A percentile compares a stretch with the other conserved stretches of the same genome.
These are phyloP conservation scores for Orchestes rusci DNA, from an alignment of 2,888 invertebrate genomes.

Conservation along the genomic window DNA sequence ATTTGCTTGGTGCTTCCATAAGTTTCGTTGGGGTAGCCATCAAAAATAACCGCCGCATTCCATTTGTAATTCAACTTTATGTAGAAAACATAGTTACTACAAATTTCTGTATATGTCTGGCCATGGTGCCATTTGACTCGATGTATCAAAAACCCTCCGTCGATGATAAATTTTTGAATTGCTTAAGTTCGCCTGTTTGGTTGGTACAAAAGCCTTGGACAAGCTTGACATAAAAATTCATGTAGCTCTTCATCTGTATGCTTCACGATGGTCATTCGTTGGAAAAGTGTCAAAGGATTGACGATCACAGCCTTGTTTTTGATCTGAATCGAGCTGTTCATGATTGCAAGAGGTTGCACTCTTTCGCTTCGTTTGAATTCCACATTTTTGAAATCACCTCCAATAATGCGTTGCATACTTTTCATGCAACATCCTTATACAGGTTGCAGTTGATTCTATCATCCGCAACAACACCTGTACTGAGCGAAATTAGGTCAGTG, in stretches of 20 bases:
- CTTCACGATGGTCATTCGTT: slow-evolving; percentile 1
- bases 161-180: no score
- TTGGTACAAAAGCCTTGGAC: no score
- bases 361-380: slow-evolving; percentile 27
- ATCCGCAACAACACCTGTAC: slow-evolving; percentile 21
- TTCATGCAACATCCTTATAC: slow-evolving; percentile 16
- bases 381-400: slow-evolving; percentile 18
- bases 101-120: no score
- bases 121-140: no score
- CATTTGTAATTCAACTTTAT: no score
- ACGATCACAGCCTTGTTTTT: background rate
- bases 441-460: slow-evolving; percentile 5
- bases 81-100: no score
- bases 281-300: slow-evolving; percentile 8
- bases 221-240: no score
- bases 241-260: background rate
- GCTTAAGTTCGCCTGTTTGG: no score
- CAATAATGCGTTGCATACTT: slow-evolving; percentile 19
- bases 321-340: slow-evolving; percentile 15
- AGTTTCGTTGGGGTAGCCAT: no score
- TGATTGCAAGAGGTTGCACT: slow-evolving; percentile 22
- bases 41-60: no score
- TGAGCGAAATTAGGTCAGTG: slow-evolving; percentile 22
- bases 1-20: no score
- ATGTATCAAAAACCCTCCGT: no score